A percentile compares a stretch with the other conserved stretches of the same genome.
phyloP scores from a whole-genome alignment of 2,113 vertebrate genomes.

The Camelus dromedarius region DNA sequence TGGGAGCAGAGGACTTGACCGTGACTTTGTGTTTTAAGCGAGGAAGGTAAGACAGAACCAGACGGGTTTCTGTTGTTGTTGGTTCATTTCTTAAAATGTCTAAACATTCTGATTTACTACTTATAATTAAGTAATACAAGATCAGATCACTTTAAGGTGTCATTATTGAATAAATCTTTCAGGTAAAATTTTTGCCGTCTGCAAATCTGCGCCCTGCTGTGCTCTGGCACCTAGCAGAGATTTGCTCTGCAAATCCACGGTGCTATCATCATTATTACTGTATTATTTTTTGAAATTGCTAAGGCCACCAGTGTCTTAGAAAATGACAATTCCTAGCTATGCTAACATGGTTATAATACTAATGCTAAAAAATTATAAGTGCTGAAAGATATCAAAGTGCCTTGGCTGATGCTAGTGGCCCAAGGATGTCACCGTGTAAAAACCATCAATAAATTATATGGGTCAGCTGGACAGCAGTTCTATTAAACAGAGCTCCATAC shows the following conservation, averaged over 20 bases:
- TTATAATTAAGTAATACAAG: background rate
- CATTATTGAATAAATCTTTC: background rate
- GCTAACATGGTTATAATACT: conserved; percentile 22
- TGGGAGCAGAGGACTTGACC: background rate
- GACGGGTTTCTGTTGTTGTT: background rate
- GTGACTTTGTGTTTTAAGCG: background rate
- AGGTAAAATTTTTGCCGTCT: background rate
- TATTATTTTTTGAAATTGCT: conserved; percentile 13
- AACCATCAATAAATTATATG: conserved; percentile 66
- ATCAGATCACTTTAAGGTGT: background rate
- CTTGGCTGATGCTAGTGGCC: conserved; percentile 55
- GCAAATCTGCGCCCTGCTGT: background rate
- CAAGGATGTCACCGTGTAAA: conserved; percentile 56
- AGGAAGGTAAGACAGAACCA: background rate
- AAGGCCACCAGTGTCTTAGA: conserved; percentile 8
- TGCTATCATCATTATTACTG: background rate
- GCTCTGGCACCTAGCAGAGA: background rate
- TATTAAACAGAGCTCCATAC: conserved; percentile 54
- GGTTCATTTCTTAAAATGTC: background rate
- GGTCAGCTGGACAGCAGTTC: conserved; percentile 68
- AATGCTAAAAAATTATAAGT: conserved; percentile 42
- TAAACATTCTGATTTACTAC: background rate
- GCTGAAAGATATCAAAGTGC: conserved; percentile 60
- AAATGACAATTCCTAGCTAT: background rate
- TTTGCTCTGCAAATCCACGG: background rate